Base-by-base conservation (phyloP, 2,113 vertebrate species). In the Ophthalmolycus amberensis region DNA sequence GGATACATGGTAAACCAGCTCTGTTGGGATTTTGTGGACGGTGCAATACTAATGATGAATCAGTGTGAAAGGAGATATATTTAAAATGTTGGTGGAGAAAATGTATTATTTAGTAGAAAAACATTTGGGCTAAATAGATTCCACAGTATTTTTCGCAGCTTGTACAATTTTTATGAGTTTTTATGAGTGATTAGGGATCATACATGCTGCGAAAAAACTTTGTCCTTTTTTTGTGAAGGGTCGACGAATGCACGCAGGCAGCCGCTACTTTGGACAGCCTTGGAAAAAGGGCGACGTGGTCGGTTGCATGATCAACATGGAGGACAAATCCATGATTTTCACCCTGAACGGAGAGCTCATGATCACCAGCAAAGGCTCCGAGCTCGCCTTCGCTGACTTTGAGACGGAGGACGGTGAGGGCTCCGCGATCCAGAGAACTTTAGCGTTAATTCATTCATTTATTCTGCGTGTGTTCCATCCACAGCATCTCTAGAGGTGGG, bases 281-380 rank as follows among this genome's bases (percentile, higher is more conserved):
- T 99, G 98, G 98, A 97, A 96, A 79, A 93, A 94, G 48, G 98
- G 98, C 69, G 98, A 99, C 0, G 97, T 99, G 72, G 98, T 99
- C n/a, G 98, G 98, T 40, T 99, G 98, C 85, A 97, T 99, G 98
- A 99, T 99, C 93, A 98, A 99, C 85, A 95, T 99, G 94, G 97
- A 98, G 87, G 98, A 99, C 85, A 97, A 98, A 75, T 99, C 97
- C 7, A 99, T 99, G 94, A 97, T 99, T 85, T 99, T 99, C 94
- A 99, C 98, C n/a, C 92, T 99, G 82, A 99, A 99, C 59, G 98
- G 98, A 88, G 98, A 99, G 70, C 93, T 99, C 25, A 92, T 99
- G 70, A 99, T 99, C 92, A 98, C 98, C 82, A 96, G 83, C 94
- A 98, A 97, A 92, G 98, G 98, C 78, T 99, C 98, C 40, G 98